These are phyloP conservation scores for Candoia aspera DNA, from an alignment of 2,113 vertebrate genomes.

Conservation along the genomic window DNA sequence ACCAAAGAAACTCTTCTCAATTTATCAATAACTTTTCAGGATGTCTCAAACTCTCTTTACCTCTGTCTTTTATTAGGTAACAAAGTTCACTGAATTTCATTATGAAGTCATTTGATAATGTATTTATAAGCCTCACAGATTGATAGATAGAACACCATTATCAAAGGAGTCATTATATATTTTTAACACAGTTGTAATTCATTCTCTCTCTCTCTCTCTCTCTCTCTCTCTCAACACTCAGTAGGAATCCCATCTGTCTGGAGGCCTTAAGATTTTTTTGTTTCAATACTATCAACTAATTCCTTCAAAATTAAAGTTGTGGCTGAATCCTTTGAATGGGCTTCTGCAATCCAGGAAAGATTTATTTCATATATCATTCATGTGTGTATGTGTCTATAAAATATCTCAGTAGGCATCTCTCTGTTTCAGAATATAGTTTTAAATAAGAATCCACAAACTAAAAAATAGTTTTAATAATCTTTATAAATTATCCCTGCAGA, in stretches of 20 bases:
- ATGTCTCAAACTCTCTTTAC: slow-evolving; percentile 13
- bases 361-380: not conserved
- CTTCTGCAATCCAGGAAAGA: not conserved
- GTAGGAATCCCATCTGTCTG: not conserved
- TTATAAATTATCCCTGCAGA: not conserved
- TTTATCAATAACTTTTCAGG: slow-evolving; percentile 26
- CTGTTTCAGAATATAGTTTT: not conserved
- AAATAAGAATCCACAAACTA: not conserved
- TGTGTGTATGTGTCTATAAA: not conserved
- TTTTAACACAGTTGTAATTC: not conserved
- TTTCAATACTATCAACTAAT: not conserved
- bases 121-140: not conserved
- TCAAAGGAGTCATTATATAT: not conserved
- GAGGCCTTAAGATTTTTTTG: not conserved
- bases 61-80: not conserved
- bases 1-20: slow-evolving; percentile 40
- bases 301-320: not conserved
- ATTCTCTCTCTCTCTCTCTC: too few species aligned
- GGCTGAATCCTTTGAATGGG: not conserved
- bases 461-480: not conserved
- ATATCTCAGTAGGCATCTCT: not conserved
- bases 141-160: not conserved
- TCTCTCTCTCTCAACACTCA: not conserved
- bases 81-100: slow-evolving; percentile 25
- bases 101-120: slow-evolving; percentile 21